Percentiles rank a stretch among this genome's conserved stretches.
These are phyloP conservation scores for Sandelia bainsii DNA, from an alignment of 2,797 vertebrate genomes.

Conservation along the genomic window DNA sequence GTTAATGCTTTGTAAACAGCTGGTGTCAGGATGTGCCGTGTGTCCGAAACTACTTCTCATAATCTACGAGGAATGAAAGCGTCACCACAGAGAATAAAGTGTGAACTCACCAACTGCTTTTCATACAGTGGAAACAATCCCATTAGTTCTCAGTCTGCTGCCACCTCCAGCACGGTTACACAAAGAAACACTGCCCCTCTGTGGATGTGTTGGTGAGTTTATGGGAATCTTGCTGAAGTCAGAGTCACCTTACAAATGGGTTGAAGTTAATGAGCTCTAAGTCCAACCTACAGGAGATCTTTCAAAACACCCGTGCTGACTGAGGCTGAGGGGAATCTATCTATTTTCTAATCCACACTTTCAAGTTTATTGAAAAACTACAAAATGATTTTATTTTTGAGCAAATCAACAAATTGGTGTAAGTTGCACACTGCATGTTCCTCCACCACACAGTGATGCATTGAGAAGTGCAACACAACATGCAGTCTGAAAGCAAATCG, in stretches of 20 bases:
- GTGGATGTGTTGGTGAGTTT: slow-evolving; percentile 33
- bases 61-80: too few species aligned
- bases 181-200: slow-evolving; percentile 59
- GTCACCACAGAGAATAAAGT: not conserved
- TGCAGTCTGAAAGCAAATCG: too few species aligned
- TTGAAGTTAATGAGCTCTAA: too few species aligned
- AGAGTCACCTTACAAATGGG: not conserved
- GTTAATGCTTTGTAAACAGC: too few species aligned
- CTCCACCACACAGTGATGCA: too few species aligned
- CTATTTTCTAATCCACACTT: too few species aligned
- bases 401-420: not conserved
- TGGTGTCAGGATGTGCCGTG: too few species aligned
- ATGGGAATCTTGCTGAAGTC: not conserved
- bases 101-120: not conserved
- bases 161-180: not conserved
- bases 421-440: not conserved
- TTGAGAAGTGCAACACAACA: not conserved
- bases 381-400: too few species aligned
- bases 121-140: not conserved
- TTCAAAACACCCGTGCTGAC: too few species aligned
- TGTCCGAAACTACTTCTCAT: not conserved
- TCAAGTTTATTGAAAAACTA: too few species aligned
- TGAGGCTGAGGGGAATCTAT: too few species aligned
- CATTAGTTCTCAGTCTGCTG: not conserved
- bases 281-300: too few species aligned